A percentile compares a stretch with the other conserved stretches of the same genome.
Evolutionary conservation across 2,888 invertebrate genomes (phyloP).

Genomic region (Drosophila buzzatii): DNA sequence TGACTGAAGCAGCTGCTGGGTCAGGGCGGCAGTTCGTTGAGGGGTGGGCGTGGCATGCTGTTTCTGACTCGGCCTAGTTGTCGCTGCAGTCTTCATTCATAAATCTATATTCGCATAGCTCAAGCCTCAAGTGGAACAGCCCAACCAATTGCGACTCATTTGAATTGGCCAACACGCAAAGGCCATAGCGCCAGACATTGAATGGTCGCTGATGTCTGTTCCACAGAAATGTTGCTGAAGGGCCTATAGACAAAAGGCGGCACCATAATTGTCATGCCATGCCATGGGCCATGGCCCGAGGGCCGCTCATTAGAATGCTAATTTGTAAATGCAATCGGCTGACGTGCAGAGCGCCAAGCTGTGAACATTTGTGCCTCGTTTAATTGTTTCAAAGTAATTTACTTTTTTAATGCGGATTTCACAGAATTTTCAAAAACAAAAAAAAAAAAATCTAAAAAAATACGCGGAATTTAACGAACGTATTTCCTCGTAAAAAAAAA

Average conservation of each 20-base stretch:
- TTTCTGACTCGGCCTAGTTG: conserved; percentile 47
- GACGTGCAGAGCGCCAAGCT: conserved; percentile 38
- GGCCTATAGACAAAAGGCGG: conserved; percentile 52
- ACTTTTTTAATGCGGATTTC: conserved; percentile 24
- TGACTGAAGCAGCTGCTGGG: conserved; percentile 39
- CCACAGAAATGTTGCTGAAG: conserved; percentile 43
- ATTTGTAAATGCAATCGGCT: conserved; percentile 73
- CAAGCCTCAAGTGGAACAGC: conserved; percentile 10
- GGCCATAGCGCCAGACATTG: conserved; percentile 44
- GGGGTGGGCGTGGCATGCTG: conserved; percentile 21
- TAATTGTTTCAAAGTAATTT: conserved; percentile 56
- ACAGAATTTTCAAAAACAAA: conserved; percentile 21
- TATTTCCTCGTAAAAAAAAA: conserved; percentile 11
- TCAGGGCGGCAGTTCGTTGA: neutral
- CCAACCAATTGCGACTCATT: conserved; percentile 55
- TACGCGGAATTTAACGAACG: conserved; percentile 31
- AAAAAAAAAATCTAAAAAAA: neutral
- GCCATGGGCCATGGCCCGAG: conserved; percentile 39
- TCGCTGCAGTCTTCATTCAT: conserved; percentile 53
- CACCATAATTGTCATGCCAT: conserved; percentile 69
- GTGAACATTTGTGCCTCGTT: conserved; percentile 59
- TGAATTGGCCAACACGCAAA: conserved; percentile 74
- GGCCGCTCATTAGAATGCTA: conserved; percentile 73
- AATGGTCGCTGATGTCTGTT: conserved; percentile 34
- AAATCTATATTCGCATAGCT: conserved; percentile 31